These are phyloP conservation scores for Rhizoglyphus robini DNA, from an alignment of 1,140 invertebrate species.

Conservation along the genomic window DNA sequence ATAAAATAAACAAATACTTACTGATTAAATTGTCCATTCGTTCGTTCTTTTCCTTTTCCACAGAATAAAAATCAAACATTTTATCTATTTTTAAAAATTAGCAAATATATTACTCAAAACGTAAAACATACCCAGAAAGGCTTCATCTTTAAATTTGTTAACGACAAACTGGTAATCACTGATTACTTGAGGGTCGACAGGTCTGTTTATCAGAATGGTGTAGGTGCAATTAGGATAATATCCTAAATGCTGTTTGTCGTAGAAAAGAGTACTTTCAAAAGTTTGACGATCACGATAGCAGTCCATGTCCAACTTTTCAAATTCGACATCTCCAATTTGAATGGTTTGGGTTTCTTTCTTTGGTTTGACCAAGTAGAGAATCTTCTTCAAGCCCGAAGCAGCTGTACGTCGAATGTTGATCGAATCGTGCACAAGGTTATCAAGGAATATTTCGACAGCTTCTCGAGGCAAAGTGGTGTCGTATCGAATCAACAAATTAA, in stretches of 20 bases:
- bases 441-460: constrained; percentile 50
- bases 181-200: no score
- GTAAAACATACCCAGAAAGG: background rate
- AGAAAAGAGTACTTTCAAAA: background rate
- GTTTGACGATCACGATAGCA: background rate
- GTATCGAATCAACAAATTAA: constrained; percentile 52
- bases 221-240: no score
- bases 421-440: constrained; percentile 56
- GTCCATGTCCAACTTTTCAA: background rate
- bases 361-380: background rate
- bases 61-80: background rate
- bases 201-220: no score
- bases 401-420: constrained; percentile 58
- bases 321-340: background rate
- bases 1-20: background rate
- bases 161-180: background rate
- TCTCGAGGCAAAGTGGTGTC: constrained; percentile 48
- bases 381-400: constrained; percentile 37
- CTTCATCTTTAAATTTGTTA: background rate
- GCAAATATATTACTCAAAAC: background rate
- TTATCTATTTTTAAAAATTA: background rate
- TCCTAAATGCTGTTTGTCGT: background rate
- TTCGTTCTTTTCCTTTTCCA: background rate
- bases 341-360: background rate
- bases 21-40: background rate